These are phyloP conservation scores for Idaea dimidiata DNA, from an alignment of 2,888 invertebrate species.

Conservation along the genomic window DNA sequence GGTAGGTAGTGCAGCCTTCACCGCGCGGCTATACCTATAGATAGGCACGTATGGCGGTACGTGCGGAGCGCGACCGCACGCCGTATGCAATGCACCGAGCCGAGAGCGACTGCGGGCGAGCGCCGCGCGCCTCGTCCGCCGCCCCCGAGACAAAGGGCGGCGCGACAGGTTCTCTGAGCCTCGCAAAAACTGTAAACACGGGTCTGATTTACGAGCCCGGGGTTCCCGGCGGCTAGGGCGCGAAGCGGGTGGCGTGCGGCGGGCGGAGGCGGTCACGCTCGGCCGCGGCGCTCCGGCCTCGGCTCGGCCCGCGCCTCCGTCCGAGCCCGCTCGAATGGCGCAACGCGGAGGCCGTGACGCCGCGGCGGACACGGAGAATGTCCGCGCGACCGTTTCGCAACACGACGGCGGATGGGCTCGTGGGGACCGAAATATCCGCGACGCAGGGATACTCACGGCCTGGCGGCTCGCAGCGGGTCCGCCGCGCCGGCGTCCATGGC, in stretches of 20 bases:
- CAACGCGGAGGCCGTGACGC: slow-evolving; percentile 79
- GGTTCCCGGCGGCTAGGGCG: slow-evolving; percentile 38
- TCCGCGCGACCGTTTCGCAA: slow-evolving; percentile 78
- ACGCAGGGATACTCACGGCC: slow-evolving; percentile 75
- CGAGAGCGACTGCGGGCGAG: slow-evolving; percentile 65
- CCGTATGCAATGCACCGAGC: slow-evolving; percentile 70
- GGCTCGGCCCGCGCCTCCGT: slow-evolving; percentile 60
- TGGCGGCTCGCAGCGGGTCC: slow-evolving; percentile 76
- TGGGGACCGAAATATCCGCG: slow-evolving; percentile 71
- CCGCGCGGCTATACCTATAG: slow-evolving; percentile 63
- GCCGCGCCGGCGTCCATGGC: slow-evolving; percentile 77
- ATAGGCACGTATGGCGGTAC: slow-evolving; percentile 61
- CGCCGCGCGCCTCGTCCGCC: slow-evolving; percentile 54
- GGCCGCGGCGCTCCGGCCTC: slow-evolving; percentile 64
- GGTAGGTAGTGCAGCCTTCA: slow-evolving; percentile 73
- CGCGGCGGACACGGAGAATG: slow-evolving; percentile 75
- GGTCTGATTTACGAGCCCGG: slow-evolving; percentile 65
- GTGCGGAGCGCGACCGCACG: slow-evolving; percentile 37
- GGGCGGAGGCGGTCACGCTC: slow-evolving; percentile 72
- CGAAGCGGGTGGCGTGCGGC: slow-evolving; percentile 35
- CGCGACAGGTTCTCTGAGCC: slow-evolving; percentile 62
- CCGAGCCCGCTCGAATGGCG: slow-evolving; percentile 64
- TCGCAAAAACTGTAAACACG: slow-evolving; percentile 76
- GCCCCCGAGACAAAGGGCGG: slow-evolving; percentile 68
- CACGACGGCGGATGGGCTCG: slow-evolving; percentile 69